Percentiles rank a stretch among this genome's conserved stretches.
Evolutionary conservation across 2,888 invertebrate genomes (phyloP).

Genomic region (Tuberolachnus salignus): DNA sequence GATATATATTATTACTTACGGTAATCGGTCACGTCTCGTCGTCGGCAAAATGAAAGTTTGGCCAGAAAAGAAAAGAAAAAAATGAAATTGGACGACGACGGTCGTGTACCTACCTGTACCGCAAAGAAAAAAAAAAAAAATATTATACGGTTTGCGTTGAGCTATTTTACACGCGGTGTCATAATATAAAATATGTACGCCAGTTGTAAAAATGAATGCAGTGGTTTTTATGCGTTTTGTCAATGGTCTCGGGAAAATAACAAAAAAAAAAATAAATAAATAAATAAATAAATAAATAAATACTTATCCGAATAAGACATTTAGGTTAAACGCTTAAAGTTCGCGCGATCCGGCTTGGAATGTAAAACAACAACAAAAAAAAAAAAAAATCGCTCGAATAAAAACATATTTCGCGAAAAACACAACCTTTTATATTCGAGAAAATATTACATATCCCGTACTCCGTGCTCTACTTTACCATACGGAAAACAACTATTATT

Average conservation of each 20-base stretch:
- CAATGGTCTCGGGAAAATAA: neutral
- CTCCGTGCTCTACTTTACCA: too few species aligned
- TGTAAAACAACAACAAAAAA: too few species aligned
- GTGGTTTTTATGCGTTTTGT: neutral
- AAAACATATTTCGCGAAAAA: slow-evolving; percentile 4
- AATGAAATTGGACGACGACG: slow-evolving; percentile 1
- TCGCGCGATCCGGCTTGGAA: neutral
- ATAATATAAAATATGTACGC: too few species aligned
- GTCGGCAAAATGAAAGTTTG: slow-evolving; percentile 42
- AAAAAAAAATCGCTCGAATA: neutral
- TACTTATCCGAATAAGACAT: neutral
- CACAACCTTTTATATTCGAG: neutral
- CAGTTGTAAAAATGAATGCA: neutral
- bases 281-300: too few species aligned
- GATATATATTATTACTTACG: slow-evolving; percentile 26
- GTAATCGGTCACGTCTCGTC: slow-evolving; percentile 51
- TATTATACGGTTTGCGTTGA: neutral
- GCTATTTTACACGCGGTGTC: neutral
- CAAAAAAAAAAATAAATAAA: too few species aligned
- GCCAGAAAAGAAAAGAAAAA: too few species aligned
- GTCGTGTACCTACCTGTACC: too few species aligned
- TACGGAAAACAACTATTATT: too few species aligned
- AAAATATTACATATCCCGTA: neutral
- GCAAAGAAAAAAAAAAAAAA: slow-evolving; percentile 1
- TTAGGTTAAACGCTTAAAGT: neutral